Evolutionary conservation across 2,113 vertebrate species (phyloP), one percentile per base, ranked within the genome.

Genomic region (Cryptotis parvus): DNA sequence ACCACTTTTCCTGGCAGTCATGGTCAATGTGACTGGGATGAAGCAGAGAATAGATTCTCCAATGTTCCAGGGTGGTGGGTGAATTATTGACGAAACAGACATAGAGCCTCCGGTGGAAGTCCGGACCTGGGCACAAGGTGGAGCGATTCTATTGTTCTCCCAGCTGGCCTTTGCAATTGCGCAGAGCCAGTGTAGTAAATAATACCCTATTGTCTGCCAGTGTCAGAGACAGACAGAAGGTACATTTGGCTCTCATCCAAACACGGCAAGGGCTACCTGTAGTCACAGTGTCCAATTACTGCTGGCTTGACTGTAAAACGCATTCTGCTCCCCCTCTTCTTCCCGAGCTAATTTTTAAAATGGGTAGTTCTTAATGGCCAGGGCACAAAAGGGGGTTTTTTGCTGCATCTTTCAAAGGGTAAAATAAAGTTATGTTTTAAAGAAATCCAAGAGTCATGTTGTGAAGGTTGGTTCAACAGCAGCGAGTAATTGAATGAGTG

Each of bases 121-220:
- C 97, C 94, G n/a, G 96, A 97, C 97, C 92, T 94, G 97, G 97
- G 97, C 97, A n/a, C 97, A 97, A 97, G 97, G 96, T 97, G 97
- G 97, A 97, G 96, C 73, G 69, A 93, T 93, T 96, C 98, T 97
- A 96, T 98, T 98, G 98, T 98, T 98, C 98, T 95, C 94, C 96
- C 98, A 98, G 98, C 98, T 98, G 98, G 98, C 97, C 97, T 98
- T 97, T 97, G 96, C 94, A 98, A 97, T 97, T 94, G 97, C 97
- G 97, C 84, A 96, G 96, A 98, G 97, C 97, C 97, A 97, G 97
- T 91, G 96, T 97, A 93, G 97, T 98, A 98, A 98, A 98, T 98
- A 98, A 98, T 98, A 97, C 97, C 76, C 97, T 97, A 98, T 98
- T 98, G 98, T 98, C 98, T 98, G 98, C 98, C 98, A 98, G 98